Conservation (phyloP, 2,797 vertebrate species). For the Sebastes kiyomatsui region DNA sequence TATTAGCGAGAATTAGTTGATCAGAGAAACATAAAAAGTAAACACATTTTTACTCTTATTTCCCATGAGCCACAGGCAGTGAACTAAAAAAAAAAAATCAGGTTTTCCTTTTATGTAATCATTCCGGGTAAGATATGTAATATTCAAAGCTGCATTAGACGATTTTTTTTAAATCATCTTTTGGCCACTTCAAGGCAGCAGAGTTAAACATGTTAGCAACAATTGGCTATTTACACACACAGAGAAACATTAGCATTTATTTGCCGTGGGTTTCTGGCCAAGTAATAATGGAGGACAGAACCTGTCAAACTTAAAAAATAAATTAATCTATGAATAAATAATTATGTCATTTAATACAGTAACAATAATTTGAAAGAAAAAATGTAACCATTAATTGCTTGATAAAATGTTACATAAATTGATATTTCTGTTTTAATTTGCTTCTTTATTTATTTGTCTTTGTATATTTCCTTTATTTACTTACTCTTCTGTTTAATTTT, state of each 20-base stretch:
- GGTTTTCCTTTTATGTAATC: not conserved
- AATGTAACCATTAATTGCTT: too few species aligned
- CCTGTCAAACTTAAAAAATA: too few species aligned
- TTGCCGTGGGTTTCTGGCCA: not conserved
- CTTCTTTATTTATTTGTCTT: too few species aligned
- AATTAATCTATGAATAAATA: too few species aligned
- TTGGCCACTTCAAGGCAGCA: not conserved
- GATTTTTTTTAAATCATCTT: not conserved
- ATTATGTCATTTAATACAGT: too few species aligned
- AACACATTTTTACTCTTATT: not conserved
- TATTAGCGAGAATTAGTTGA: not conserved
- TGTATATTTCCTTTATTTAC: too few species aligned
- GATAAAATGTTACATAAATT: too few species aligned
- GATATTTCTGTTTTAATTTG: too few species aligned
- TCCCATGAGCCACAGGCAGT: not conserved
- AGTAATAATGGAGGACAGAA: too few species aligned
- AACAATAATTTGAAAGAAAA: too few species aligned
- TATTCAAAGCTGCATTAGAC: not conserved
- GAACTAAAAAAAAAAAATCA: not conserved
- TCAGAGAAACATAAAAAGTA: not conserved
- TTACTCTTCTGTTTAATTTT: too few species aligned
- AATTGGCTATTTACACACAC: not conserved
- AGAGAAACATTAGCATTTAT: not conserved
- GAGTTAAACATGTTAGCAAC: not conserved
- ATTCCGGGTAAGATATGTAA: not conserved